Evolutionary conservation across 1,140 invertebrate genomes (phyloP), one percentile per base, ranked within the genome.

Genomic region (Brachionus plicatilis): DNA sequence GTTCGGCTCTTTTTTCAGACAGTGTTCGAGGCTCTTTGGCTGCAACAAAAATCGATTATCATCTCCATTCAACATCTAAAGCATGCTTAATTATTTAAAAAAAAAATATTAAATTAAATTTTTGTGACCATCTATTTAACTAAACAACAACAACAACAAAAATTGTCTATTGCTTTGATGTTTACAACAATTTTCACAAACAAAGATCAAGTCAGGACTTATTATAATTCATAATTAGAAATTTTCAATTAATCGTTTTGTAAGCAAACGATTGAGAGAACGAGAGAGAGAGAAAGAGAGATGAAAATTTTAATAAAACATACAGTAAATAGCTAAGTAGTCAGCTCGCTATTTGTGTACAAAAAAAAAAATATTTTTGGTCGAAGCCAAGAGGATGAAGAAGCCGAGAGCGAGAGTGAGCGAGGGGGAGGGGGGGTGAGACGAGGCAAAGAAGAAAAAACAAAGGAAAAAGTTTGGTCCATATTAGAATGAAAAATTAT

Each of bases 381-480:
- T 50, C 53, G 72, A 76, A 76, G 47, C 72, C 72, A 50, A 76
- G 72, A 76, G 72, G 72, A 53, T 76, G 50, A 76, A 50, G 27
- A 72, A 68, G 27, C 27, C 27, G 33, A 68, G 33, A 68, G 33
- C 27, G n/a, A 68, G 66, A 68, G 66, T 33, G 66, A 68, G 14
- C 11, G 14, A 41, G 33, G 33, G 33, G 33, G 33, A 6, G 33
- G 33, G 33, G 33, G 3, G 33, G 33, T 37, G 33, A 1, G 27
- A 37, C 33, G 6, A 6, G 6, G 27, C 27, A 29, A 29, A 29
- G 3, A 56, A 68, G 29, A 68, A 33, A 68, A 29, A 37, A 68
- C 33, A 72, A 72, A 43, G 37, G 7, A 43, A 37, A 43, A 43
- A 68, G 27, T 68, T 68, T 68, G 33, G 66, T 33, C 66, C 66